phyloP scores from a whole-genome alignment of 2,888 invertebrate species.

The Lasioglossum figueresi region DNA sequence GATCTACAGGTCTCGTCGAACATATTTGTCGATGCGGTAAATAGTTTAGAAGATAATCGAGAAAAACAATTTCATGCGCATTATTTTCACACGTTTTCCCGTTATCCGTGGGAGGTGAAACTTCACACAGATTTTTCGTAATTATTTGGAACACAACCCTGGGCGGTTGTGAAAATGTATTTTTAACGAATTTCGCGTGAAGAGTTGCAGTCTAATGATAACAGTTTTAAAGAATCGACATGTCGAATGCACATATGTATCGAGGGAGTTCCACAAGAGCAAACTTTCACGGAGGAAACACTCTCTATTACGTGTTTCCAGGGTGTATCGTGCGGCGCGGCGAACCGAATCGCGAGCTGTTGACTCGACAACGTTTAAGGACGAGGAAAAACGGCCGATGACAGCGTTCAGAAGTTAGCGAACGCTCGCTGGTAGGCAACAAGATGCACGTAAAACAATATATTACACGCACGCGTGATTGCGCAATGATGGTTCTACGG shows the following conservation, averaged over 20 bases:
- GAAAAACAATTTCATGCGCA: too few species aligned
- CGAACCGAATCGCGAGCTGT: not conserved
- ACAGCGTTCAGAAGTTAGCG: not conserved
- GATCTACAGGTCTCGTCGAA: not conserved
- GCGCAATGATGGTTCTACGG: slow-evolving; percentile 25
- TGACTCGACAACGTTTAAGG: not conserved
- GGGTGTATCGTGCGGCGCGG: not conserved
- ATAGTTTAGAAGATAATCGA: too few species aligned
- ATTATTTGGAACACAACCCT: too few species aligned
- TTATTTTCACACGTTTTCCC: too few species aligned
- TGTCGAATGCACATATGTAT: not conserved
- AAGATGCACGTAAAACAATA: slow-evolving; percentile 23
- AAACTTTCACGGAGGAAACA: not conserved
- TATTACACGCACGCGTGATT: not conserved
- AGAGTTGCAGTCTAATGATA: too few species aligned
- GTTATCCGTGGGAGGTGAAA: too few species aligned
- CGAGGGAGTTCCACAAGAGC: not conserved
- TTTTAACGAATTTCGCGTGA: too few species aligned
- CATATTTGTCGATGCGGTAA: not conserved
- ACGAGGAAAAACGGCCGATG: slow-evolving; percentile 2
- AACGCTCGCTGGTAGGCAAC: not conserved
- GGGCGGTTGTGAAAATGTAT: too few species aligned
- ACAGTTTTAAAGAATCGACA: not conserved
- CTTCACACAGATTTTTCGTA: too few species aligned
- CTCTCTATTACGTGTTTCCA: not conserved